Base-by-base conservation (phyloP, 2,113 vertebrate genomes). In the Urocitellus parryii region DNA sequence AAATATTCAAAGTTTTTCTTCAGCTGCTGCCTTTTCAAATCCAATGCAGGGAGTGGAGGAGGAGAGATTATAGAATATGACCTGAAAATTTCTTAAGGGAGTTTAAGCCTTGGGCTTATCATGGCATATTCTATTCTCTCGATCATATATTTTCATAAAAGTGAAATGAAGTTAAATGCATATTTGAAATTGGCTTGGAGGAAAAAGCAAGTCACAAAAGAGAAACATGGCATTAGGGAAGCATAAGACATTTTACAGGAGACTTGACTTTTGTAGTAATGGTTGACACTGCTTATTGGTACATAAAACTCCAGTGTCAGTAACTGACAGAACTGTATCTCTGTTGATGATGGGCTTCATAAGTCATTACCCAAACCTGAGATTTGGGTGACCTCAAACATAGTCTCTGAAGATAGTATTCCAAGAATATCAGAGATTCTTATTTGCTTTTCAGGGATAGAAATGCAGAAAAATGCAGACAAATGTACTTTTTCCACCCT, bases 151-250 rank as follows among this genome's bases (percentile, higher is more conserved):
- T 96, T 97, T 95, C 76, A 96, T 90, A 81, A 73, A 95, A 42
- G 37, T 87, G 73, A 88, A 96, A 90, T 85, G 76, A 92, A 87
- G 37, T 53, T 84, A 98, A 96, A 96, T 74, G 88, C 95, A 73
- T 95, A 88, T 90, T 93, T 96, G 61, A 97, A 96, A 97, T 63
- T 79, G 74, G 53, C 51, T 94, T 85, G 53, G 90, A 89, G 56
- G 67, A 67, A 63, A 58, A 93, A 37, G 17, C 42, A 93, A 93
- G 74, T 70, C 76, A 80, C 29, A 80, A 39, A 92, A 96, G 17
- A 27, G 70, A 81, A 90, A 67, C 4, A 5, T 4, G 61, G 34
- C 58, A 34, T 72, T 95, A 9, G 12, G 76, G 18, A 80, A 84
- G 18, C 58, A 7, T 12, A 80, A 78, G 39, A 27, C 84, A 89